These are phyloP conservation scores for Serinus canaria DNA, from an alignment of 2,113 vertebrate species.

Conservation along the genomic window DNA sequence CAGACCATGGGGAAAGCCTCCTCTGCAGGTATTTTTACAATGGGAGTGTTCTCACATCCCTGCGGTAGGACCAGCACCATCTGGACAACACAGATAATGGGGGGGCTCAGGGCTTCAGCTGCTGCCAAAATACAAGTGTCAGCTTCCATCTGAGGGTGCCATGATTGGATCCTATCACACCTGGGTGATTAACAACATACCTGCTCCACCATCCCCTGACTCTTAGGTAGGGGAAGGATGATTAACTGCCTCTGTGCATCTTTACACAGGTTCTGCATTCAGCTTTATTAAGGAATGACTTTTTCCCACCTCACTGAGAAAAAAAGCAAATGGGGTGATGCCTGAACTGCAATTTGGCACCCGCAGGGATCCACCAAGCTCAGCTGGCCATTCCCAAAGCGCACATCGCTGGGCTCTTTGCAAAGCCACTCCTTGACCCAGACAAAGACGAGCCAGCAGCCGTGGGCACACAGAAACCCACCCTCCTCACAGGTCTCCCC, in stretches of 20 bases:
- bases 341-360: accelerated
- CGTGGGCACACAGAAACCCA: not conserved
- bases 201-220: not conserved
- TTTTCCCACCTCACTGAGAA: not conserved
- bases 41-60: not conserved
- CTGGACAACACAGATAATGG: not conserved
- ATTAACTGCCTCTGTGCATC: not conserved
- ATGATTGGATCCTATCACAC: not conserved
- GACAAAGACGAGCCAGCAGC: not conserved
- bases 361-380: not conserved
- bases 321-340: not conserved
- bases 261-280: not conserved
- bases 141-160: not conserved
- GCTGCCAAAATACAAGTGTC: not conserved
- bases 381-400: accelerated
- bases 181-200: not conserved
- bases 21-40: not conserved
- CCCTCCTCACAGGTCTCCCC: slow-evolving; percentile 86
- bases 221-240: not conserved
- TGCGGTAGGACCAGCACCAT: not conserved
- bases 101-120: not conserved
- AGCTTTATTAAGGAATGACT: not conserved
- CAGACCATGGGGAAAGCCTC: not conserved
- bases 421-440: not conserved
- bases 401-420: accelerated